Evolutionary conservation across 2,888 invertebrate genomes (phyloP), one percentile per base, ranked within the genome.

Genomic region (Nipponacmea schrenckii): DNA sequence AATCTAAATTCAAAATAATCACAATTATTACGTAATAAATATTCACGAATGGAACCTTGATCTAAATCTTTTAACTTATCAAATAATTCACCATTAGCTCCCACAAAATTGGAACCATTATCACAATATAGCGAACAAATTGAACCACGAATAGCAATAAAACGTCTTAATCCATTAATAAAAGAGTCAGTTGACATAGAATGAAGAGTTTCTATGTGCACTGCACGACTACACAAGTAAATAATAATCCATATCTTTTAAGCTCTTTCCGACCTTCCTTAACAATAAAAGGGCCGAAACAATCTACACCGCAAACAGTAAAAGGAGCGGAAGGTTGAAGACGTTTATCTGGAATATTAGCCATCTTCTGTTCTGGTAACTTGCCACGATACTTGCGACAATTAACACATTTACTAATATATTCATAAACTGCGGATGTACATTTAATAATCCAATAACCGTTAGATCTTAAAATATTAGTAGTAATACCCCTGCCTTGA

Each of bases 161-260:
- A n/a, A n/a, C n/a, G n/a, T n/a, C n/a, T n/a, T n/a, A n/a, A n/a
- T n/a, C 72, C 69, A 56, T 79, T 79, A 17, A 78, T 77, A 64
- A 78, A 81, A 17, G 78, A 76, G 64, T 75, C 75, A 20, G 80
- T 81, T 15, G 65, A 62, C 24, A 81, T 62, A 27, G 74, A 73
- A 50, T 74, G 69, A 4, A 71, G 64, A 15, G 70, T 72, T 64
- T 86, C 85, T 24, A 85, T 44, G 45, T 86, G 84, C 1, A 85
- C 77, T 7, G 84, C 85, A 66, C 82, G 79, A 48, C 84, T 82
- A 2, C 75, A 67, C 87, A 88, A 1, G 81, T 79, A 71, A 86
- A 87, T 7, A 87, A 69, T 8, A 77, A 67, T 26, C 74, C 81
- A 14, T 85, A 78, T 77, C 67, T 85, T 82, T 87, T 86, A 2